phyloP scores from a whole-genome alignment of 2,113 vertebrate genomes.

The Labeo catla region DNA sequence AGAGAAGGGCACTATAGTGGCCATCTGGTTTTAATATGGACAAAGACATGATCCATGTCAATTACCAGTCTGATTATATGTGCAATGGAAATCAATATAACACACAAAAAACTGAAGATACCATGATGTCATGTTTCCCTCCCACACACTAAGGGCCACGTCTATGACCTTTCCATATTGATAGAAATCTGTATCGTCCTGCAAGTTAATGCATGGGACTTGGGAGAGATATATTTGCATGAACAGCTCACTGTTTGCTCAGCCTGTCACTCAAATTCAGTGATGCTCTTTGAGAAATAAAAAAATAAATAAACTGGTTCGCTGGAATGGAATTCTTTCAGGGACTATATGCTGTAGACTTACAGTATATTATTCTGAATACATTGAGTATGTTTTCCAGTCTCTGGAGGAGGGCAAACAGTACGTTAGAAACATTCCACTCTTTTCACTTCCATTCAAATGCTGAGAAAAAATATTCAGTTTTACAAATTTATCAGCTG shows the following conservation, averaged over 20 bases:
- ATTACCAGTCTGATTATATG: conserved; percentile 11
- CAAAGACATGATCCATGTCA: conserved; percentile 30
- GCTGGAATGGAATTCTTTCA: conserved; percentile 1
- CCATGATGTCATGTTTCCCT: neutral
- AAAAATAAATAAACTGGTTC: conserved; percentile 1
- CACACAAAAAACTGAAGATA: neutral
- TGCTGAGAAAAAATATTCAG: neutral
- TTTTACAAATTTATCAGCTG: neutral
- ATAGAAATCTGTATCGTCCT: conserved; percentile 13
- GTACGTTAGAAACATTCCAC: conserved; percentile 2
- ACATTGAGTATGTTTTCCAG: neutral
- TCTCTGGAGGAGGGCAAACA: neutral
- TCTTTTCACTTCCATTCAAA: neutral
- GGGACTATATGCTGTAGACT: neutral
- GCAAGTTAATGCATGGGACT: conserved; percentile 3
- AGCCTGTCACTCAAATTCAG: conserved; percentile 31
- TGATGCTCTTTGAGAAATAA: neutral
- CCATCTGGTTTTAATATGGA: neutral
- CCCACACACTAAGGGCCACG: neutral
- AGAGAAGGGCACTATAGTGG: conserved; percentile 11
- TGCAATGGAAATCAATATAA: conserved; percentile 12
- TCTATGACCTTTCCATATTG: neutral
- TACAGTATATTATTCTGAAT: neutral
- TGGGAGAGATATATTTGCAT: conserved; percentile 19
- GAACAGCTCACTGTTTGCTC: conserved; percentile 7